phyloP scores from a whole-genome alignment of 2,113 vertebrate genomes.

The Phrynosoma blainvillii region DNA sequence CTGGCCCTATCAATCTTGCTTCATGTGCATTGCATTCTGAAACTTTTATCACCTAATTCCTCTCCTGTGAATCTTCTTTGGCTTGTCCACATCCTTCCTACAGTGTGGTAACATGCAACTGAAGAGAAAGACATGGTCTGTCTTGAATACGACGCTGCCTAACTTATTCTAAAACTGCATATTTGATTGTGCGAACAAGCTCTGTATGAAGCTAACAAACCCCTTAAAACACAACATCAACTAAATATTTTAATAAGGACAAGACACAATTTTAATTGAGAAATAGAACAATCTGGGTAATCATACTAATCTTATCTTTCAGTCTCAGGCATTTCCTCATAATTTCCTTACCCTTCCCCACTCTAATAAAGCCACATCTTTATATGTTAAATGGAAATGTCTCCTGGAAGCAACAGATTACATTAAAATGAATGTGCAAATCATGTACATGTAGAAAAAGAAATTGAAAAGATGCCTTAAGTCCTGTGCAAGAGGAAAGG shows the following conservation, averaged over 20 bases:
- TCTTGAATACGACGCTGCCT: not conserved
- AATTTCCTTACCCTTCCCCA: not conserved
- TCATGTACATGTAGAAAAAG: not conserved
- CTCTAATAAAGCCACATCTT: not conserved
- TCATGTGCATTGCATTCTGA: constrained; percentile 1
- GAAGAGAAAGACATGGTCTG: not conserved
- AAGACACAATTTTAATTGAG: not conserved
- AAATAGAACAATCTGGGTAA: not conserved
- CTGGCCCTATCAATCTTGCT: constrained; percentile 10
- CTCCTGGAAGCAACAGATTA: not conserved
- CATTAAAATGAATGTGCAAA: not conserved
- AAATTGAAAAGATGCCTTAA: not conserved
- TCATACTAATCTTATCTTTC: not conserved
- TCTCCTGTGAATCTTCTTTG: not conserved
- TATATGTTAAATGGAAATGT: not conserved
- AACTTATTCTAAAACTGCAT: not conserved
- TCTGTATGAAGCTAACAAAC: accelerated
- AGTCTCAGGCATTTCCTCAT: not conserved
- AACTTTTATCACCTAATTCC: constrained; percentile 23
- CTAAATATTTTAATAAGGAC: not conserved
- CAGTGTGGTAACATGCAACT: constrained; percentile 26
- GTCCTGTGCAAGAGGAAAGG: no score
- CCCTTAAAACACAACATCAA: not conserved
- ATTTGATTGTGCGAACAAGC: not conserved
- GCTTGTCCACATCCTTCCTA: constrained; percentile 36